A percentile compares a stretch with the other conserved stretches of the same genome.
Conservation (phyloP, 2,113 vertebrate genomes). For the Tautogolabrus adspersus region DNA sequence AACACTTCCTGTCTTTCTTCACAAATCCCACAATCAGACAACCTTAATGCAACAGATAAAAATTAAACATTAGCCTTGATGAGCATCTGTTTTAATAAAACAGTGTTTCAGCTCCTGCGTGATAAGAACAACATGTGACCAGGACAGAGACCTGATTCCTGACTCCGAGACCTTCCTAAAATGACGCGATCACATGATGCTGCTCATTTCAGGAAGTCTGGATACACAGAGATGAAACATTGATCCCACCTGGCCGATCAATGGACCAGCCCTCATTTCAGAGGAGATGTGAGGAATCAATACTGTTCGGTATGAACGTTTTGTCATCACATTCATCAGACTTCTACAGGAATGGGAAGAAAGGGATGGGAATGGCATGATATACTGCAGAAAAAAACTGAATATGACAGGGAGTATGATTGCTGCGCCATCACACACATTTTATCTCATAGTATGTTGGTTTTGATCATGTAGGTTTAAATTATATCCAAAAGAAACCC, state of each 20-base stretch:
- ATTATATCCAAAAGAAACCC: neutral
- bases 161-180: conserved; percentile 65
- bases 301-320: conserved; percentile 70
- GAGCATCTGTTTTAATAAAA: conserved; percentile 41
- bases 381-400: conserved; percentile 14
- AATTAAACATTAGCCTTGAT: conserved; percentile 17
- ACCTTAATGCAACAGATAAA: conserved; percentile 16
- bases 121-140: conserved; percentile 50
- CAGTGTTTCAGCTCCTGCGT: conserved; percentile 8
- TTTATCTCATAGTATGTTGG: too few relatives aligned
- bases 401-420: conserved; percentile 1
- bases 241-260: conserved; percentile 73
- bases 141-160: conserved; percentile 41
- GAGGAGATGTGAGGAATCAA: conserved; percentile 66
- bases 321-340: conserved; percentile 75
- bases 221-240: conserved; percentile 77
- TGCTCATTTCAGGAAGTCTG: conserved; percentile 73
- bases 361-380: conserved; percentile 22
- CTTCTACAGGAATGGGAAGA: conserved; percentile 58
- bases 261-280: conserved; percentile 55
- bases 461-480: neutral
- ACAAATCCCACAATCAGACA: neutral
- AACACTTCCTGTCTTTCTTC: too few relatives aligned
- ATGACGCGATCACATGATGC: conserved; percentile 67
- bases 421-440: neutral